Percentiles rank a stretch among this genome's conserved stretches.
phyloP scores from a whole-genome alignment of 2,888 invertebrate genomes.

The Limenitis arthemis region DNA sequence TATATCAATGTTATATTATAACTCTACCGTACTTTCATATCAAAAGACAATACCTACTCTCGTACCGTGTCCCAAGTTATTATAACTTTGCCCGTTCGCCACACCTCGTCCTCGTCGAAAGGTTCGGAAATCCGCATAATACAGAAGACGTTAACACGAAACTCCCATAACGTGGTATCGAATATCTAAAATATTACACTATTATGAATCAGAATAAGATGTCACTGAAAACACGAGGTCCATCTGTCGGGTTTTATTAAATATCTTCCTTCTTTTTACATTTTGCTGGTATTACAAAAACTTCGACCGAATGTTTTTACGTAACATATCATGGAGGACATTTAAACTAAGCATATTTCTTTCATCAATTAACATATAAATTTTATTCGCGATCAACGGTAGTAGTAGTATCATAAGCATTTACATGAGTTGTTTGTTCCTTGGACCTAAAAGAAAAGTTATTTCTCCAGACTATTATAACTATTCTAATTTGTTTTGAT shows the following conservation, averaged over 20 bases:
- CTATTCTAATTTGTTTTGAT: too few species aligned
- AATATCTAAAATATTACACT: conserved; percentile 45
- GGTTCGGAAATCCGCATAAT: conserved; percentile 54
- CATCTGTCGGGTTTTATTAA: not conserved
- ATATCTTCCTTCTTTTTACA: conserved; percentile 2
- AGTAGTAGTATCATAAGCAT: too few species aligned
- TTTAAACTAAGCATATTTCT: not conserved
- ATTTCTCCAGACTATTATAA: too few species aligned
- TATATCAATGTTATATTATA: not conserved
- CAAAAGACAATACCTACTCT: conserved; percentile 48
- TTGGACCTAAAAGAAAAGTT: too few species aligned
- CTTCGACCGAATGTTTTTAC: conserved; percentile 12
- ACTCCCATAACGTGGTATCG: conserved; percentile 45
- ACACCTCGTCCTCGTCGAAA: conserved; percentile 48
- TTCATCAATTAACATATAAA: too few species aligned
- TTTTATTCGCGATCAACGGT: too few species aligned
- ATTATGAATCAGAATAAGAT: conserved; percentile 37
- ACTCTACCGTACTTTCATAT: conserved; percentile 38
- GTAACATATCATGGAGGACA: conserved; percentile 6
- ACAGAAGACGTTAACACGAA: conserved; percentile 44
- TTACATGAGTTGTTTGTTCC: too few species aligned
- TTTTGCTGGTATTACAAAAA: conserved; percentile 7
- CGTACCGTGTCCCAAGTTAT: conserved; percentile 51
- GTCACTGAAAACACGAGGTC: conserved; percentile 7
- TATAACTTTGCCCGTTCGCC: conserved; percentile 63